Evolutionary conservation across 1,140 invertebrate species (phyloP), one percentile per base, ranked within the genome.

Genomic region (Sitophilus oryzae): DNA sequence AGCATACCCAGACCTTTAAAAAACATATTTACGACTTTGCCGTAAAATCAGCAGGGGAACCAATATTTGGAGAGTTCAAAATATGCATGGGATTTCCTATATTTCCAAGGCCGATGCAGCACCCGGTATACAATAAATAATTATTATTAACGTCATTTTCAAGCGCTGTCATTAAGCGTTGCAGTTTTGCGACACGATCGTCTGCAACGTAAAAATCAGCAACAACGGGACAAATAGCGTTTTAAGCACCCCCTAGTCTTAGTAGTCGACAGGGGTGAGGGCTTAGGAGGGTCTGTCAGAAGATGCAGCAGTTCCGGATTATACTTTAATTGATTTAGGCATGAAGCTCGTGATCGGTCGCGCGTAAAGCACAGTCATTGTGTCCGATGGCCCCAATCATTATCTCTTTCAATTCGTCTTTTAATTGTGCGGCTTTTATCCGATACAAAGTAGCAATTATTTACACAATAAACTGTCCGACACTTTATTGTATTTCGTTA

Each of bases 291-390:
- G 66, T 68, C 66, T 62, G 66, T 68, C 68, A 66, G 57, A 60
- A 66, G 59, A 64, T 65, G 59, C 56, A 62, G 54, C 69, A 70
- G 69, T 71, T 71, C 69, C 69, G 69, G 69, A 71, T 70, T 71
- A 71, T 69, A 66, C 68, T 71, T 71, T 71, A 71, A 71, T 71
- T 71, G 69, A 71, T 71, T 71, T 65, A 66, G 64, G 69, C 69
- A 71, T 68, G 69, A 66, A 69, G 66, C 63, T 64, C 66, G 67
- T 60, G 66, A 60, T 60, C 52, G 60, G 58, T 70, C 68, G 64
- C 66, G 66, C 69, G 69, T 67, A 59, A 71, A 68, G 52, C 61
- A 46, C 66, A 54, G 65, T 68, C 64, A 68, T 69, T 70, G 66
- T 70, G 59, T 50, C 52, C 60, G 59, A 68, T 69, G 67, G 67